Evolutionary conservation across 2,113 vertebrate species (phyloP).

Genomic region (Poicephalus meyeri): DNA sequence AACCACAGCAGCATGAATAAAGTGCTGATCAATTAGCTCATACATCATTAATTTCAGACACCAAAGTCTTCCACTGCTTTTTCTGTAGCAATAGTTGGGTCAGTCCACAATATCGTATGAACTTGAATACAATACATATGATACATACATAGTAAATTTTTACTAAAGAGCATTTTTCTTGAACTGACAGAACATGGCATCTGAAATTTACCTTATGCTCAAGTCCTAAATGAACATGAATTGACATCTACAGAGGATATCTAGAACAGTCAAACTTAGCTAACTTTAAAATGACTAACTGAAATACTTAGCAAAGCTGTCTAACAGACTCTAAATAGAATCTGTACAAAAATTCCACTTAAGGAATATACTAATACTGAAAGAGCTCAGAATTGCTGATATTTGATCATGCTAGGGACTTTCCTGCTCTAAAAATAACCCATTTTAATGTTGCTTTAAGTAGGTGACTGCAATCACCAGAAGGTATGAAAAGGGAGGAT

Average conservation of each 20-base stretch:
- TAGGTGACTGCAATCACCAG: neutral
- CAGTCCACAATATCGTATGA: fast-evolving
- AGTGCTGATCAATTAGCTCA: neutral
- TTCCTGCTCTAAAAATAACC: neutral
- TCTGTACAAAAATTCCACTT: neutral
- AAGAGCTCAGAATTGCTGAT: neutral
- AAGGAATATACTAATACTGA: neutral
- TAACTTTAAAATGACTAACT: neutral
- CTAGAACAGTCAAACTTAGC: neutral
- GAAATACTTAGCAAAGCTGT: neutral
- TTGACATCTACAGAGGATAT: neutral
- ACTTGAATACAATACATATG: neutral
- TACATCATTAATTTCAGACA: neutral
- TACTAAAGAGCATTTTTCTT: neutral
- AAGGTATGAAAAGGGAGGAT: neutral
- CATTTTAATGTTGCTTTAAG: neutral
- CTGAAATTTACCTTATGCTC: neutral
- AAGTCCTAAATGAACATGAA: neutral
- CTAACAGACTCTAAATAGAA: neutral
- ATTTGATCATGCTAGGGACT: neutral
- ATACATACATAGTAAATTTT: neutral
- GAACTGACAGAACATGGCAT: neutral
- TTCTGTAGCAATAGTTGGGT: neutral
- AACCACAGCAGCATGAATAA: neutral
- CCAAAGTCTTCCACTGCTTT: neutral